Base-by-base conservation (phyloP, 2,888 invertebrate genomes). In the Chrysina gloriosa region DNA sequence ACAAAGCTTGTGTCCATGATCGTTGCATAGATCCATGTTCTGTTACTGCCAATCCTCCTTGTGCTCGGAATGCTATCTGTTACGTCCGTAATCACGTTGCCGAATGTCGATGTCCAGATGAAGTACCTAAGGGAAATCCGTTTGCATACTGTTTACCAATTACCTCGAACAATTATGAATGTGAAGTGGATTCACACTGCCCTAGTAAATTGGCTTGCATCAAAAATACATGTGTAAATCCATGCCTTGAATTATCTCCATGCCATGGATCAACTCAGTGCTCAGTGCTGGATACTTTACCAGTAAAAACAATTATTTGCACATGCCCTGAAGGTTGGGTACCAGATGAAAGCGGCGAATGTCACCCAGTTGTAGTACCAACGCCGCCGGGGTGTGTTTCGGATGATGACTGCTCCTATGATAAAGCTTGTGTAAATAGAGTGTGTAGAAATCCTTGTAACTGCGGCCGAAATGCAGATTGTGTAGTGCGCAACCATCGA, bases 361-460 rank as follows among this genome's bases (percentile, higher is more conserved):
- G 95, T 78, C 89, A 88, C 77, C 89, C 91, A 65, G 89, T 92
- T 27, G 84, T 90, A 56, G 82, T 91, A 69, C 89, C 90, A 80
- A 87, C 90, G 70, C 89, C 89, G 73, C 85, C 90, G 3, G 93
- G 93, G 52, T 96, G 96, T 78, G 89, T 90, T 14, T 86, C 89
- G 5, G 94, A 96, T 79, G 86, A 86, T 68, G 95, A 96, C 73
- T 96, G 96, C 79, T 85, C 87, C 2, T 88, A 88, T 52, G 88
- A 88, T 72, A 93, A 95, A 80, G 91, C 95, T 6, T 96, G 96
- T 78, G 88, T 95, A 42, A 94, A 95, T 78, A 86, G 95, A 76
- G 89, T 93, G 74, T 96, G 96, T 78, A 88, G 93, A 74, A 92
- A 93, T 76, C 95, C 95, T 9, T 96, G 96, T 81, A 92, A 92